These are phyloP conservation scores for Amphiduros pacificus DNA, from an alignment of 2,888 invertebrate genomes.

Conservation along the genomic window DNA sequence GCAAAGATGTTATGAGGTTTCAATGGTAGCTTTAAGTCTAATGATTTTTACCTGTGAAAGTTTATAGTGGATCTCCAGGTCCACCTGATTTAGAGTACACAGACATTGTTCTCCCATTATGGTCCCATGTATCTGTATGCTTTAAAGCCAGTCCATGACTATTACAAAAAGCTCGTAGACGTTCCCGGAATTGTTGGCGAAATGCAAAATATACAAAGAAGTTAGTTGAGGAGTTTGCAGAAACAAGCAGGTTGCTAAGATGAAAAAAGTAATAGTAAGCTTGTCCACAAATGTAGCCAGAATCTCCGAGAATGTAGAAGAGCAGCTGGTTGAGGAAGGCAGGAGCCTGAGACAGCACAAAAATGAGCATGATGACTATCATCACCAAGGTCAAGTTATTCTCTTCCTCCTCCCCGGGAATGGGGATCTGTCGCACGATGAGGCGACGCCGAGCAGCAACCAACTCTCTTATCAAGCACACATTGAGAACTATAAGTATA, in stretches of 20 bases:
- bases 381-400: slow-evolving; percentile 34
- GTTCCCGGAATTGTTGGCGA: slow-evolving; percentile 32
- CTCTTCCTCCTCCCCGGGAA: slow-evolving; percentile 27
- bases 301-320: slow-evolving; percentile 4
- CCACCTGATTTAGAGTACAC: slow-evolving; percentile 1
- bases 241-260: slow-evolving; percentile 31
- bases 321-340: slow-evolving; percentile 34
- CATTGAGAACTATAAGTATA: slow-evolving; percentile 30
- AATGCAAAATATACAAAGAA: slow-evolving; percentile 35
- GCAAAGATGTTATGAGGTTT: too few species aligned
- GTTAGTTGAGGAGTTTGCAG: slow-evolving; percentile 34
- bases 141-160: background rate
- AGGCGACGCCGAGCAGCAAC: slow-evolving; percentile 23
- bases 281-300: slow-evolving; percentile 25
- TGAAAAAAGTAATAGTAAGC: slow-evolving; percentile 35
- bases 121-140: background rate
- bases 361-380: slow-evolving; percentile 34
- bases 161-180: slow-evolving; percentile 28
- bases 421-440: slow-evolving; percentile 22
- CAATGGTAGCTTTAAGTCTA: too few species aligned
- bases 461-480: slow-evolving; percentile 28
- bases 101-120: slow-evolving; percentile 9
- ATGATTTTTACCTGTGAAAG: background rate
- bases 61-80: background rate
- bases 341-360: slow-evolving; percentile 34